Evolutionary conservation across 2,888 invertebrate genomes (phyloP).

Genomic region (Coenonympha arcania): DNA sequence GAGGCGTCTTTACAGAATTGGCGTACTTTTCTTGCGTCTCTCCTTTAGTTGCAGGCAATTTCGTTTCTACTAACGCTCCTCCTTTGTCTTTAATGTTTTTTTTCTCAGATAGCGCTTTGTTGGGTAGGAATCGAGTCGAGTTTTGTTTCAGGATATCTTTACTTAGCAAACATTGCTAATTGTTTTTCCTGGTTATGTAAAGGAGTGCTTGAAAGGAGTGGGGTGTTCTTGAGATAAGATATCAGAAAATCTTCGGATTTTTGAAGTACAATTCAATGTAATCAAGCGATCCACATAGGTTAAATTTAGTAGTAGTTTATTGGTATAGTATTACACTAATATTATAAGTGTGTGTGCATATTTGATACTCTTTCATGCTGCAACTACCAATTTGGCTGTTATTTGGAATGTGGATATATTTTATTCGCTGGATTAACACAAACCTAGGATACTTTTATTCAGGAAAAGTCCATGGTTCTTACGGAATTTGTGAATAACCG

Average conservation of each 20-base stretch:
- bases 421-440: too few relatives aligned
- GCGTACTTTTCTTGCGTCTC: slow-evolving; percentile 17
- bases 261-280: background rate
- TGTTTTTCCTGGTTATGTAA: slow-evolving; percentile 2
- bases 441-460: too few relatives aligned
- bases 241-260: background rate
- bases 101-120: slow-evolving; percentile 34
- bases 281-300: too few relatives aligned
- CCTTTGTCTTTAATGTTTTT: slow-evolving; percentile 34
- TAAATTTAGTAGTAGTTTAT: too few relatives aligned
- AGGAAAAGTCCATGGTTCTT: too few relatives aligned
- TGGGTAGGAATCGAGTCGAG: slow-evolving; percentile 19
- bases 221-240: background rate
- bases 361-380: too few relatives aligned
- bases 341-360: too few relatives aligned
- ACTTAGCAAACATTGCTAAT: slow-evolving; percentile 2
- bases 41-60: slow-evolving; percentile 36
- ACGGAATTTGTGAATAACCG: too few relatives aligned
- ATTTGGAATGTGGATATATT: too few relatives aligned
- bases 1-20: slow-evolving; percentile 19
- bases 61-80: slow-evolving; percentile 32
- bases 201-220: background rate
- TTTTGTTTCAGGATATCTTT: slow-evolving; percentile 12
- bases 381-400: too few relatives aligned
- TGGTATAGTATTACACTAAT: too few relatives aligned